These are phyloP conservation scores for Monopis laevigella DNA, from an alignment of 2,888 invertebrate genomes.

Conservation along the genomic window DNA sequence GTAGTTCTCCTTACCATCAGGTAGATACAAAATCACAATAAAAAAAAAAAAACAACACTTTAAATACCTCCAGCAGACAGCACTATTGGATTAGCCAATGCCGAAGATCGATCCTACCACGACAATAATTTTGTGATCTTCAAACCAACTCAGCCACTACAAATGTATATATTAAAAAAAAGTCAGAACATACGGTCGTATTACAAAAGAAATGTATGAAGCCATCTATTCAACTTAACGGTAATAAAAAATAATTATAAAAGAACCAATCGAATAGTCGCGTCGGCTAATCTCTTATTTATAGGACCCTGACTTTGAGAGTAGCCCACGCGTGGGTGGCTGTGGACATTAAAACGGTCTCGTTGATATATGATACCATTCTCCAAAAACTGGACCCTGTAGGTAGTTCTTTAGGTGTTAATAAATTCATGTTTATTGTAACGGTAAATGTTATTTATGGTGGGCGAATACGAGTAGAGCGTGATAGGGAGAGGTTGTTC, in stretches of 20 bases:
- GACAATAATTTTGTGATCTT: too few species aligned
- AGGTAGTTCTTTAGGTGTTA: too few species aligned
- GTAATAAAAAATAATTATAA: slow-evolving; percentile 48
- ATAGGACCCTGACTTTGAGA: slow-evolving; percentile 22
- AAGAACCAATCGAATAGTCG: slow-evolving; percentile 24
- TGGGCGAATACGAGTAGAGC: too few species aligned
- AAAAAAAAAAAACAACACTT: too few species aligned
- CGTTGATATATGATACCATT: not conserved
- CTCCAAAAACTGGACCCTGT: not conserved
- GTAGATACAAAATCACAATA: too few species aligned
- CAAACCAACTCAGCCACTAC: not conserved
- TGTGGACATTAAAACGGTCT: not conserved
- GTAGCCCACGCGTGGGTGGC: slow-evolving; percentile 3
- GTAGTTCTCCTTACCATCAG: too few species aligned
- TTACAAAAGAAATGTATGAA: slow-evolving; percentile 25
- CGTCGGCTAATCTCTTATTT: slow-evolving; percentile 48
- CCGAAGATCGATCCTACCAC: too few species aligned
- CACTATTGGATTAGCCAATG: too few species aligned
- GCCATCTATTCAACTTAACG: slow-evolving; percentile 40
- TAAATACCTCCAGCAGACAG: too few species aligned
- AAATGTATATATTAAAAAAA: not conserved
- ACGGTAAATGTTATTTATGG: too few species aligned
- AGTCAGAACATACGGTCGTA: not conserved
- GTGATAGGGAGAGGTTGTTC: too few species aligned
- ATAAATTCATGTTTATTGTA: too few species aligned